Conservation (phyloP, 1,140 invertebrate genomes). For the Aplysia californica region DNA sequence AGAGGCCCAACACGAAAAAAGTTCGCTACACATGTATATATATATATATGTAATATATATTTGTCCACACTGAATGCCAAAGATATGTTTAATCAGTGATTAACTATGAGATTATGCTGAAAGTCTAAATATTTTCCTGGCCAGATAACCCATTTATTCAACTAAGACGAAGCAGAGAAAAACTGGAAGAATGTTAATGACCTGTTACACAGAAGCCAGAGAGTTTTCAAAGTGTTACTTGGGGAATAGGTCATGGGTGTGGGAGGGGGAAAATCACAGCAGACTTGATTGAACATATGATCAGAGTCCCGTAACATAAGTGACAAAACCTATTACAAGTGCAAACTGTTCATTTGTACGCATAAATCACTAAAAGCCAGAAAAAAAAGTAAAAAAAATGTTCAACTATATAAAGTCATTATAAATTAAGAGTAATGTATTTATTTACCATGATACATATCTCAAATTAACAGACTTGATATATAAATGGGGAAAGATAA, state of each 20-base stretch:
- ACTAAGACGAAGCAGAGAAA: slow-evolving; percentile 1
- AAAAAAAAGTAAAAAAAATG: background rate
- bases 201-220: background rate
- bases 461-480: slow-evolving; percentile 16
- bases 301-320: background rate
- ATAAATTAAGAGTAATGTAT: slow-evolving; percentile 31
- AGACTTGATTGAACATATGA: too few relatives aligned
- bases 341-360: slow-evolving; percentile 16
- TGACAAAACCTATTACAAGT: slow-evolving; percentile 8
- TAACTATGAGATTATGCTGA: too few relatives aligned
- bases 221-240: too few relatives aligned
- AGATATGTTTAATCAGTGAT: too few relatives aligned
- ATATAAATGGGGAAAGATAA: slow-evolving; percentile 5
- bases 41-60: too few relatives aligned
- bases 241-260: too few relatives aligned
- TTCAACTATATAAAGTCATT: slow-evolving; percentile 12
- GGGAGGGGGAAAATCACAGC: too few relatives aligned
- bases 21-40: too few relatives aligned
- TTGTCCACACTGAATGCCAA: too few relatives aligned
- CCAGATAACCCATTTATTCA: background rate
- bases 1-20: too few relatives aligned
- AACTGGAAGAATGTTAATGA: background rate
- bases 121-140: too few relatives aligned
- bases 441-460: slow-evolving; percentile 28
- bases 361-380: slow-evolving; percentile 25